Conservation (phyloP, 2,797 vertebrate species). For the Melanotaenia nigrans region DNA sequence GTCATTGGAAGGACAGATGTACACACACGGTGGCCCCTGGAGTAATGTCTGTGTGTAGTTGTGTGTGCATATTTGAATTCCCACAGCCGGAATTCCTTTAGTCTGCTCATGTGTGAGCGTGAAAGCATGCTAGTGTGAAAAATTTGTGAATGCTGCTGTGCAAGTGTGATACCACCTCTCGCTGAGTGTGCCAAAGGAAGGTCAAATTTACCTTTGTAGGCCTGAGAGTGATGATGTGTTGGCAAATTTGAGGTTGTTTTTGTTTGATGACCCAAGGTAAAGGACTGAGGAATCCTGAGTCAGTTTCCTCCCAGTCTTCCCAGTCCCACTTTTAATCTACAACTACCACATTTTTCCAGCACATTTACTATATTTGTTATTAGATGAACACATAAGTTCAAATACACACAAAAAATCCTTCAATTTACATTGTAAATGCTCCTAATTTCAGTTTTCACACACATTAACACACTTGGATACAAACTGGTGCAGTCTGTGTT, state of each 20-base stretch:
- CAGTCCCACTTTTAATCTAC: not conserved
- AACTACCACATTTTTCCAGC: not conserved
- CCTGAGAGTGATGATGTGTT: not conserved
- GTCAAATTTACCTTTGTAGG: conserved; percentile 3
- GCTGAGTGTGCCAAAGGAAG: conserved; percentile 15
- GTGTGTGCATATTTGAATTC: conserved; percentile 27
- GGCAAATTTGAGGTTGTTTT: not conserved
- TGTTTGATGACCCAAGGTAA: not conserved
- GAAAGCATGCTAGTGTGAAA: conserved; percentile 51
- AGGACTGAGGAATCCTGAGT: not conserved
- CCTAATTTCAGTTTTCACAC: conserved; percentile 17
- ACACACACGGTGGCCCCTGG: conserved; percentile 33
- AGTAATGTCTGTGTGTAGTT: conserved; percentile 33
- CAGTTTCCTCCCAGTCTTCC: not conserved
- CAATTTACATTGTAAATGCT: conserved; percentile 37
- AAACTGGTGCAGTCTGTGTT: conserved; percentile 16
- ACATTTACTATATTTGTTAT: conserved; percentile 2
- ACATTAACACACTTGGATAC: conserved; percentile 1
- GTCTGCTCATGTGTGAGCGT: conserved; percentile 38
- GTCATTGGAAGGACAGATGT: conserved; percentile 44
- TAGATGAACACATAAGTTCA: conserved; percentile 19
- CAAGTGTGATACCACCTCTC: conserved; percentile 58
- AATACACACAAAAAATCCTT: conserved; percentile 2
- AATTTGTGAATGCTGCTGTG: conserved; percentile 53
- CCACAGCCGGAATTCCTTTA: conserved; percentile 33